Evolutionary conservation across 2,113 vertebrate genomes (phyloP), one percentile per base, ranked within the genome.

Genomic region (Chaetorhynchus papuensis): DNA sequence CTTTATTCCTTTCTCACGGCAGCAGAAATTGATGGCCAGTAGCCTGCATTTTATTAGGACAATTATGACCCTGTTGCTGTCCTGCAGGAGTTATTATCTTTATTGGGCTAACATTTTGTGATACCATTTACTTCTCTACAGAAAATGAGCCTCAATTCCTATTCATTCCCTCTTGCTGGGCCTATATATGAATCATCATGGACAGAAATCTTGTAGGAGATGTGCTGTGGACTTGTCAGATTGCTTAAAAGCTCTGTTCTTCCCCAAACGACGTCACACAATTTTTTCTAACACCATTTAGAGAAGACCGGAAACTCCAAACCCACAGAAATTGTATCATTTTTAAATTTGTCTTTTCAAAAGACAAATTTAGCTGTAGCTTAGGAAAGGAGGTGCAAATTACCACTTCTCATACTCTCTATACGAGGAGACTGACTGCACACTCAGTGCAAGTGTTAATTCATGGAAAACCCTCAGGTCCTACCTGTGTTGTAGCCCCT

Each of bases 401-500:
- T 42, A 88, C 15, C 20, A n/a, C 41, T 68, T 49, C 11, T 60
- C 54, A 71, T 19, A 56, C 6, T 63, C 28, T 74, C 12, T 31
- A 0, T 13, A 35, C 7, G 33, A 31, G 68, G 21, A 74, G 33
- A 88, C 12, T 24, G 82, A 60, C 2, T 63, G 33, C 56, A 71
- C 2, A 6, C 31, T 52, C 28, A 56, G 2, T 13, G n/a, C 27
- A 89, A 72, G 72, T 1, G 2, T 68, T 39, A 68, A 23, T 5
- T 60, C 15, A 74, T 10, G 89, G 22, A 68, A 89, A 64, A 30
- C 5, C 13, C 19, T 37, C 26, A 19, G 24, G 41, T 39, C 69
- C 88, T 95, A 99, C 99, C 99, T 84, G 99, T 99, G 97, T 99
- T 99, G 97, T 99, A 99, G 89, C 99, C 99, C 86, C 99, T 97